A percentile compares a stretch with the other conserved stretches of the same genome.
Evolutionary conservation across 2,113 vertebrate genomes (phyloP).

Genomic region (Zingel zingel): DNA sequence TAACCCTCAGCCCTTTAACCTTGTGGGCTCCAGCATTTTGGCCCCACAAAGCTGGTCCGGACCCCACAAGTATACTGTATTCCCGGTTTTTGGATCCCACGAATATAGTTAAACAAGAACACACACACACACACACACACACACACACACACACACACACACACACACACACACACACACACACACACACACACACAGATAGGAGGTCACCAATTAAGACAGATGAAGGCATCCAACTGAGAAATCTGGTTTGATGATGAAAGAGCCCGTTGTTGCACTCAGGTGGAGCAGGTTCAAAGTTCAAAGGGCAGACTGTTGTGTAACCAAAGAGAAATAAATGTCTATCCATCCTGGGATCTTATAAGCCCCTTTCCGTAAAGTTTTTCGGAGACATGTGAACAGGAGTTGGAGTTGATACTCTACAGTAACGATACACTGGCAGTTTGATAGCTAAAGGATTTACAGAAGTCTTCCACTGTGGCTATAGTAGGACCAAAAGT

Average conservation of each 20-base stretch:
- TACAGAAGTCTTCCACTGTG: neutral
- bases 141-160: conserved; percentile 15
- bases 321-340: conserved; percentile 2
- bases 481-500: neutral
- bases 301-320: conserved; percentile 49
- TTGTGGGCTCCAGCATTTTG: too few relatives aligned
- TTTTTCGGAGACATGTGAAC: conserved; percentile 21
- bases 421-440: neutral
- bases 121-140: conserved; percentile 13
- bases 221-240: conserved; percentile 20
- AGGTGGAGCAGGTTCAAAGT: conserved; percentile 56
- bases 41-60: too few relatives aligned
- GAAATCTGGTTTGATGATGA: conserved; percentile 15
- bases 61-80: too few relatives aligned
- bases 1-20: too few relatives aligned
- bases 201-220: neutral
- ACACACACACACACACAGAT: conserved; percentile 7
- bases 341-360: neutral
- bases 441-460: conserved; percentile 13
- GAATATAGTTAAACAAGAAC: too few relatives aligned
- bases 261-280: conserved; percentile 47
- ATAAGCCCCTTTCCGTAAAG: neutral
- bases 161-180: conserved; percentile 23
- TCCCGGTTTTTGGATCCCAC: too few relatives aligned
- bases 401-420: neutral